These are phyloP conservation scores for Trichosurus vulpecula DNA, from an alignment of 2,797 vertebrate genomes.

Conservation along the genomic window DNA sequence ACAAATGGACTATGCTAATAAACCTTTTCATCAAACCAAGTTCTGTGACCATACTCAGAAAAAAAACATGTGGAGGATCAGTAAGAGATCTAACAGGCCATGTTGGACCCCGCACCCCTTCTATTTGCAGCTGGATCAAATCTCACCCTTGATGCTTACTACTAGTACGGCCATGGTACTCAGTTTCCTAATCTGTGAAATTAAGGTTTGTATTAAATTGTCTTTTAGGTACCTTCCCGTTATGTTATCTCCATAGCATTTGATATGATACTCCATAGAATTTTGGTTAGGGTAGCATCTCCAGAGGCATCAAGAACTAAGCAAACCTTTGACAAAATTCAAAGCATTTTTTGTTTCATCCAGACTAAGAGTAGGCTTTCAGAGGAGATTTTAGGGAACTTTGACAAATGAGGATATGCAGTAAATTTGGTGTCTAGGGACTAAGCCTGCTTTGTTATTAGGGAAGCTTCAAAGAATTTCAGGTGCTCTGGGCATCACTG, in stretches of 20 bases:
- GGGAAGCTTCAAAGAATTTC: background rate
- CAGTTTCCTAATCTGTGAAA: background rate
- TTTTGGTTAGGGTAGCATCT: background rate
- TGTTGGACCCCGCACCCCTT: background rate
- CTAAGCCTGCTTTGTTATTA: background rate
- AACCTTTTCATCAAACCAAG: background rate
- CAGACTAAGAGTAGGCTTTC: background rate
- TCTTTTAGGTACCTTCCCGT: background rate
- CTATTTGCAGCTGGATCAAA: background rate
- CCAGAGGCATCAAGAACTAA: background rate
- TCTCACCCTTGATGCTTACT: background rate
- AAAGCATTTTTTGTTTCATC: conserved; percentile 20
- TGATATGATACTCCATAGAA: background rate
- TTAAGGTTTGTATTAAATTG: background rate
- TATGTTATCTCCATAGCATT: background rate
- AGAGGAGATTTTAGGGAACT: conserved; percentile 14
- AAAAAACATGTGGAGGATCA: background rate
- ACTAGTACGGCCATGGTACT: background rate
- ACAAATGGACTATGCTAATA: background rate
- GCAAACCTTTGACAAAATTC: background rate
- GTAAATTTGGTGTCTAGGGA: background rate
- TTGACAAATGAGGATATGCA: conserved; percentile 4
- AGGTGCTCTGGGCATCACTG: background rate
- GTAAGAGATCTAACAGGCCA: background rate
- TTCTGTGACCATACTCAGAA: background rate